Base-by-base conservation (phyloP, 1,140 invertebrate species). In the Gonioctena quinquepunctata region DNA sequence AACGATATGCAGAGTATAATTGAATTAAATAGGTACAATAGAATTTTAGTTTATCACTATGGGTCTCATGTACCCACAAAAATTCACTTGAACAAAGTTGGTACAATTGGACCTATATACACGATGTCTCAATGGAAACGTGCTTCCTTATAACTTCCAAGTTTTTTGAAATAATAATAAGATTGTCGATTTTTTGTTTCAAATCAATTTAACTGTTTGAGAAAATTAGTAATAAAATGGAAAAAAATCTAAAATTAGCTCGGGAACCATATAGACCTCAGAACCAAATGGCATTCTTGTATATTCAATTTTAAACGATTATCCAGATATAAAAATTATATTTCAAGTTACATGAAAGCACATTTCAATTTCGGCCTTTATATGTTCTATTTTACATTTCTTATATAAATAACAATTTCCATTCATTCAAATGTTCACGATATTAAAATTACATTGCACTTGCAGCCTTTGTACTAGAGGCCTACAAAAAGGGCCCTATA, bases 1-100 rank as follows among this genome's bases (percentile, higher is more conserved):
- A 81, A 82, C 80, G 79, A 82, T 82, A 82, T 82, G 78, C 76
- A 81, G 79, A 80, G 80, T 82, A 82, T 78, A 78, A 76, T 80
- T 66, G 65, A 75, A 76, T 63, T 62, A 62, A 77, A 76, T 76
- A 77, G 76, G 77, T 80, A 79, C 78, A 75, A 70, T 60, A 68
- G 66, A 66, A 76, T 56, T 66, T 60, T 62, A 68, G 72, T 76
- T 77, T 63, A 77, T 72, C 72, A 77, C 77, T 67, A 57, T 56
- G 48, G 16, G 54, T 52, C 23, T 11, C 67, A 72, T 23, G 52
- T 54, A 54, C 52, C 52, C 52, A 54, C 33, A 42, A 42, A 42
- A 42, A n/a, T 42, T n/a, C 33, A 42, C n/a, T n/a, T n/a, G n/a
- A n/a, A n/a, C n/a, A 42, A 42, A 42, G 21, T n/a, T 27, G 23